Evolutionary conservation across 2,888 invertebrate genomes (phyloP).

Genomic region (Archips xylosteana): DNA sequence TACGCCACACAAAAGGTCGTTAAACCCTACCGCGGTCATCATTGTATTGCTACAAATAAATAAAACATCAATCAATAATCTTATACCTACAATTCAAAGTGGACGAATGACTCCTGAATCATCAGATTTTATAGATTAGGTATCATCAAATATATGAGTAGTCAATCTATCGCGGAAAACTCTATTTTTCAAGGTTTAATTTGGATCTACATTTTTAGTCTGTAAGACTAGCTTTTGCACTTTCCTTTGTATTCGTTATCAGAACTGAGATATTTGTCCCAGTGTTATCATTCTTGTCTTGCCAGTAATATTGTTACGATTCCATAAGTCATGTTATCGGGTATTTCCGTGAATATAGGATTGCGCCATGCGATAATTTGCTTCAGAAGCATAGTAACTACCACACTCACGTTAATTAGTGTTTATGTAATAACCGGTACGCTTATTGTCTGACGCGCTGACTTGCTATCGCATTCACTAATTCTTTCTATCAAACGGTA

Average conservation of each 20-base stretch:
- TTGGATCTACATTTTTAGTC: too few species aligned
- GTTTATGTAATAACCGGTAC: too few species aligned
- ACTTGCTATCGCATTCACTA: too few species aligned
- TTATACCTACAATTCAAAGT: background rate
- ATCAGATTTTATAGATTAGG: background rate
- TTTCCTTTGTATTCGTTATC: background rate
- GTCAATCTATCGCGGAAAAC: background rate
- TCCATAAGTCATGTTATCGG: background rate
- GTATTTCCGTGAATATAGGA: background rate
- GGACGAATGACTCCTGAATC: background rate
- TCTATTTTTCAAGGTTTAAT: background rate
- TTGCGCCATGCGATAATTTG: background rate
- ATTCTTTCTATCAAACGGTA: too few species aligned
- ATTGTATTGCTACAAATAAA: background rate
- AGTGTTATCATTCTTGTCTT: background rate
- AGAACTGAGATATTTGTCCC: background rate
- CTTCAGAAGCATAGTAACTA: background rate
- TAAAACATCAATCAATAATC: slow-evolving; percentile 3
- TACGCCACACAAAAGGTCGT: background rate
- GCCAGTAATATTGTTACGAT: background rate
- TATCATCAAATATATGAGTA: background rate
- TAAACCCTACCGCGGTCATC: background rate
- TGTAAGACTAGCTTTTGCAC: background rate
- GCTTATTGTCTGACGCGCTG: too few species aligned
- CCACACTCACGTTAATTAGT: too few species aligned